Conservation (phyloP, 2,888 invertebrate genomes). For the Drosophila siamana region DNA sequence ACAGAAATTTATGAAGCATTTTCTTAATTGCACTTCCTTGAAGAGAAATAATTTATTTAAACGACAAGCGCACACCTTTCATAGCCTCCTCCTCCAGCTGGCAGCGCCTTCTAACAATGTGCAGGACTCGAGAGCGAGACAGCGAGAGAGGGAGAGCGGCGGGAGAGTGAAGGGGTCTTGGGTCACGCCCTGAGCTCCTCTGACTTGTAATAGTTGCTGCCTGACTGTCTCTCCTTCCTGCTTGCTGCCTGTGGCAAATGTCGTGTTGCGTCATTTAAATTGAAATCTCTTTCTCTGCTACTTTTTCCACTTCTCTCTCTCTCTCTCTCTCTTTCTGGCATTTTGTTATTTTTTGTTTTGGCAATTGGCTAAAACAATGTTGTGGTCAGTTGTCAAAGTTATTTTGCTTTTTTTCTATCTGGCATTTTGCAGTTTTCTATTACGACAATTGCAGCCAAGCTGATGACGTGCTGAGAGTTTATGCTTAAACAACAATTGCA, state of each 20-base stretch:
- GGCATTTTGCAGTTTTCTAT: neutral
- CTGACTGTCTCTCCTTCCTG: conserved; percentile 5
- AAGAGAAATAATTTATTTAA: conserved; percentile 85
- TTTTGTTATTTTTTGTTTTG: conserved; percentile 4
- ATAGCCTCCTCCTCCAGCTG: neutral
- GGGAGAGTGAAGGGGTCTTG: neutral
- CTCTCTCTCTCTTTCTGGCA: neutral
- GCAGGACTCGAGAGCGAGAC: neutral
- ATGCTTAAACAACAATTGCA: neutral
- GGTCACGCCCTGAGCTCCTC: conserved; percentile 39
- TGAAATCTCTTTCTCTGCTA: conserved; percentile 70
- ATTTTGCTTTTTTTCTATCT: neutral
- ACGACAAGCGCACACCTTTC: conserved; percentile 83
- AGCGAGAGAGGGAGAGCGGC: too few relatives aligned
- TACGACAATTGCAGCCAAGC: neutral
- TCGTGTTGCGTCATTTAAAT: conserved; percentile 71
- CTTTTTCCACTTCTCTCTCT: conserved; percentile 8
- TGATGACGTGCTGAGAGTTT: neutral
- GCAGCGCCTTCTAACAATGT: conserved; percentile 2
- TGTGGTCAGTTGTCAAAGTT: conserved; percentile 24
- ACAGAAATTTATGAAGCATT: conserved; percentile 84
- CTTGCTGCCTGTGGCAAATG: conserved; percentile 47
- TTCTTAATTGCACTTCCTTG: conserved; percentile 85
- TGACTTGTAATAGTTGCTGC: conserved; percentile 34
- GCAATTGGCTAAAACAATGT: conserved; percentile 46